Percentiles rank a stretch among this genome's conserved stretches.
These are phyloP conservation scores for Ctenochaetus hawaiiensis DNA, from an alignment of 2,797 vertebrate genomes.

Conservation along the genomic window DNA sequence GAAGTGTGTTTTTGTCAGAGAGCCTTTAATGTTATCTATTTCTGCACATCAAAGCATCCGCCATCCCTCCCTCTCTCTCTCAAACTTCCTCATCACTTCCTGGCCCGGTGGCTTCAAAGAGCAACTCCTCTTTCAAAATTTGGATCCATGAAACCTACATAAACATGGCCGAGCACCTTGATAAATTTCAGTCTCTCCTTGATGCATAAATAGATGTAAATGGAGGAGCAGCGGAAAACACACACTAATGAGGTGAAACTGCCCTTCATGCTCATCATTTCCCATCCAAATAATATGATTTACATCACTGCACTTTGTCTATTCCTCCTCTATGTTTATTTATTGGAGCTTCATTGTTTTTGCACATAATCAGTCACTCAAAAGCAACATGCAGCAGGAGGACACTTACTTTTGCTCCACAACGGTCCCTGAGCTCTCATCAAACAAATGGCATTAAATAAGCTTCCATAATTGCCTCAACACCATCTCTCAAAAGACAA, in stretches of 20 bases:
- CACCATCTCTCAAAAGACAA: conserved; percentile 57
- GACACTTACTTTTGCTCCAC: conserved; percentile 16
- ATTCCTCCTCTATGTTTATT: neutral
- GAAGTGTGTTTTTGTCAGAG: conserved; percentile 41
- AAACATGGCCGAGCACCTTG: conserved; percentile 56
- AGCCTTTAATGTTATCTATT: conserved; percentile 77
- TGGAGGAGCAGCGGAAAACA: conserved; percentile 23
- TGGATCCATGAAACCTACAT: conserved; percentile 28
- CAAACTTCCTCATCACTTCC: conserved; percentile 62
- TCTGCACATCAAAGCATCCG: conserved; percentile 77
- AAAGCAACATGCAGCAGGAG: conserved; percentile 14
- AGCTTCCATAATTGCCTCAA: conserved; percentile 42
- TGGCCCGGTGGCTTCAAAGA: conserved; percentile 74
- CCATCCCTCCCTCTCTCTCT: conserved; percentile 38
- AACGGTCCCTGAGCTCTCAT: conserved; percentile 23
- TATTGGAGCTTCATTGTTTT: conserved; percentile 9
- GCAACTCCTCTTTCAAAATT: conserved; percentile 52
- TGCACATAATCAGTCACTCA: conserved; percentile 34
- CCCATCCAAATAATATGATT: conserved; percentile 34
- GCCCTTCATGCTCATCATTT: conserved; percentile 30
- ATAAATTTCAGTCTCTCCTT: conserved; percentile 46
- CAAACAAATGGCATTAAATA: conserved; percentile 57
- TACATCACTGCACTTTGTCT: neutral
- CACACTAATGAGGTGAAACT: conserved; percentile 57
- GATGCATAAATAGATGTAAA: conserved; percentile 71